Evolutionary conservation across 2,888 invertebrate genomes (phyloP), one percentile per base, ranked within the genome.

Genomic region (Ametastegia equiseti): DNA sequence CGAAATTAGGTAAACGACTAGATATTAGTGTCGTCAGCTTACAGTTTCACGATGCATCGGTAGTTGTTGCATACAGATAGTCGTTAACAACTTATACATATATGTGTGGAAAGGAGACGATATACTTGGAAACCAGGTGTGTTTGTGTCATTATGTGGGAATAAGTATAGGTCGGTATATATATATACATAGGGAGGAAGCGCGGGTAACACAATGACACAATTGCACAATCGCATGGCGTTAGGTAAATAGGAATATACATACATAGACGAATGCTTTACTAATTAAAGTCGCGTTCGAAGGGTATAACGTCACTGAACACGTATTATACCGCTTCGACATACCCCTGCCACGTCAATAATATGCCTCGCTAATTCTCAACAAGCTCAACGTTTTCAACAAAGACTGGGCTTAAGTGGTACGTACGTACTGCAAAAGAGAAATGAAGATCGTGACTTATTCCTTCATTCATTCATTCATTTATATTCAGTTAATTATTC

Each of bases 211-310:
- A 50, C 75, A 75, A 75, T 75, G 36, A 30, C 47, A 71, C 47
- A 71, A 71, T 71, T 75, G 54, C 36, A 75, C 75, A 75, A 75
- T 75, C 45, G 54, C 75, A 33, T 54, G 23, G 75, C 50, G 75
- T 54, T 54, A 54, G 36, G 75, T 75, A 75, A 75, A 75, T 36
- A 75, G 75, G 75, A 54, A 54, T 50, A n/a, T n/a, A n/a, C n/a
- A n/a, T n/a, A n/a, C n/a, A n/a, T n/a, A n/a, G n/a, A 54, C 75
- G 75, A 54, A 75, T 75, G 36, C 75, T 75, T 54, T 75, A 75
- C 75, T 75, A 75, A 75, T 75, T 75, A 75, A 54, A 50, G 11
- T 75, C 54, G n/a, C n/a, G 75, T 50, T 54, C 75, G 36, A 33
- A 33, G 13, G 33, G 54, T 54, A 45, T 69, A 47, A 63, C 63